Evolutionary conservation across 2,888 invertebrate genomes (phyloP).

Genomic region (Cepaea hortensis): DNA sequence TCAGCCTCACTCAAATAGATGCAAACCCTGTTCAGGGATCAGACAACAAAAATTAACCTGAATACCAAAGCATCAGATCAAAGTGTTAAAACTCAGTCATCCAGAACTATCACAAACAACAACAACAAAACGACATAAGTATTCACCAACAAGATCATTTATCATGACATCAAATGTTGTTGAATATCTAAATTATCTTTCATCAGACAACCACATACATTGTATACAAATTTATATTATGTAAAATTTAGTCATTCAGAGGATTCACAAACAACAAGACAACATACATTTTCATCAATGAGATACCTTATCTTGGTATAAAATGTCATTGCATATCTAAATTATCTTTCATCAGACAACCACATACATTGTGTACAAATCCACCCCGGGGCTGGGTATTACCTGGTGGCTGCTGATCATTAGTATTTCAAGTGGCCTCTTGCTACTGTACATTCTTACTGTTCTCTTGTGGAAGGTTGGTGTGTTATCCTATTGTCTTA

Average conservation of each 20-base stretch:
- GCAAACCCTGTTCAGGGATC: no score
- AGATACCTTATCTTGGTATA: background rate
- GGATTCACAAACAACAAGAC: no score
- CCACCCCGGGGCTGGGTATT: conserved; percentile 53
- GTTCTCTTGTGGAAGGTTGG: conserved; percentile 65
- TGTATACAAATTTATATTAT: conserved; percentile 47
- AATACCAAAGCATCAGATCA: no score
- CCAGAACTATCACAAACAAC: no score
- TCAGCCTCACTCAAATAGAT: no score
- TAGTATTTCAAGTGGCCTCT: conserved; percentile 60
- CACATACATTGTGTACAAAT: conserved; percentile 57
- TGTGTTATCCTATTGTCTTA: background rate
- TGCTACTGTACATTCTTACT: conserved; percentile 61
- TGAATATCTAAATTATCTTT: background rate
- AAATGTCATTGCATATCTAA: background rate
- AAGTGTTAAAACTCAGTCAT: no score
- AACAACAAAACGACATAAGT: no score
- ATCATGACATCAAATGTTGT: background rate
- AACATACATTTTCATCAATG: background rate
- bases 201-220: conserved; percentile 58
- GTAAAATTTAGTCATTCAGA: no score
- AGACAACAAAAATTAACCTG: no score
- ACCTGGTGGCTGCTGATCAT: conserved; percentile 64
- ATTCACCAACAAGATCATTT: background rate
- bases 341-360: conserved; percentile 50